Evolutionary conservation across 2,797 vertebrate genomes (phyloP), one percentile per base, ranked within the genome.

Genomic region (Eulemur rubriventer): DNA sequence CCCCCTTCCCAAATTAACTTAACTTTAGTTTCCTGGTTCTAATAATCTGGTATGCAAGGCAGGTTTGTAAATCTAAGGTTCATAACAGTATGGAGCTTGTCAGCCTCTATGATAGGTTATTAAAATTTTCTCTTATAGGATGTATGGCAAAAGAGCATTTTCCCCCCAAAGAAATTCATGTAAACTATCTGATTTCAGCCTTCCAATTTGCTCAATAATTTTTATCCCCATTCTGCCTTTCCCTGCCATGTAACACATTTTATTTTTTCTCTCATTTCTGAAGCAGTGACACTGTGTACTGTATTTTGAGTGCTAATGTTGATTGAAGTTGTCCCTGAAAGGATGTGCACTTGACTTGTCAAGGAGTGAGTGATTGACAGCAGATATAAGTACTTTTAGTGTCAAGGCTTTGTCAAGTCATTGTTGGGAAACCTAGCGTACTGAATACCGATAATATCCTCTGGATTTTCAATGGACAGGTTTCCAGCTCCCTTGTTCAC

Each of bases 361-460:
- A 98, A 91, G 97, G 96, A 97, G 95, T 85, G 96, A 98, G 84
- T 98, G 98, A 98, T 98, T 98, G 98, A 98, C 98, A 97, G 98
- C 96, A 86, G 94, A 38, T 94, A 75, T 38, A 95, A 97, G 98
- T 96, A 98, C 98, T 97, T 94, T 96, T 96, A 97, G 98, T 98
- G 98, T 99, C 98, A 98, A 98, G 98, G 98, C 96, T 98, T 98
- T 98, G 98, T 98, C 97, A 98, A 94, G 95, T 94, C 96, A 89
- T 98, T 97, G 97, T 97, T 97, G 91, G 95, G 75, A 97, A 97
- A 90, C n/a, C 97, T 81, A 5, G 96, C 94, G 95, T 75, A 4
- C 97, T 96, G 98, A 98, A 98, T 96, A 48, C 97, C 98, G 91
- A 89, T 95, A 97, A 97, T 97, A 96, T 92, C 97, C 96, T 91